Base-by-base conservation (phyloP, 2,888 invertebrate species). In the Metopia argyrocephala region DNA sequence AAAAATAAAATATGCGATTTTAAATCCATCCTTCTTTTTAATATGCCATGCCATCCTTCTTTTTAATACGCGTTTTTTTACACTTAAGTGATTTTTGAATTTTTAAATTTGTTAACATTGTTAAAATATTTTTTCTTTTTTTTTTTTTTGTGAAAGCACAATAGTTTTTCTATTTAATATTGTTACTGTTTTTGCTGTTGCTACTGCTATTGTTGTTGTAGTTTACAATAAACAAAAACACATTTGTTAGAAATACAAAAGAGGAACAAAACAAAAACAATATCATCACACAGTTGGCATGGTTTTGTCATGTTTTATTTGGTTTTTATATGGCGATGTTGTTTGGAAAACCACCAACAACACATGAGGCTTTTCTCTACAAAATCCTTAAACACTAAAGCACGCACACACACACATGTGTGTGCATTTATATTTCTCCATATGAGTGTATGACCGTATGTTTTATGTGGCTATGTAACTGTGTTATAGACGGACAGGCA, bases 401-500 rank as follows among this genome's bases (percentile, higher is more conserved):
- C 9, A 50, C 50, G 21, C 9, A 50, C 20, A 50, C 5, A 18
- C 50, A 23, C n/a, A 21, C 6, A 50, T 7, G 20, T 21, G 21
- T 54, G 9, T 62, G 4, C n/a, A 46, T 0, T 5, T 3, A 5
- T 18, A 0, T 5, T n/a, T 48, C 7, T 6, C 15, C 48, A 18
- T 20, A 7, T 48, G 48, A 6, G 18, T 48, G 18, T n/a, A 48
- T 48, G 9, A 31, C 5, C 31, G 9, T 31, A 31, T 31, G 31
- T 31, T 31, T 31, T 5, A 6, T 31, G 31, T 5, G 31, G 31
- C 18, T 12, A 61, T 45, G 52, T 12, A 5, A n/a, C 68, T 68
- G 25, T 46, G 46, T 46, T 28, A 68, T 54, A 57, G 18, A 38
- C 56, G 66, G 62, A 68, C 61, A 65, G 18, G 25, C 56, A 74